Evolutionary conservation across 2,888 invertebrate genomes (phyloP).

Genomic region (Polietes domitor): DNA sequence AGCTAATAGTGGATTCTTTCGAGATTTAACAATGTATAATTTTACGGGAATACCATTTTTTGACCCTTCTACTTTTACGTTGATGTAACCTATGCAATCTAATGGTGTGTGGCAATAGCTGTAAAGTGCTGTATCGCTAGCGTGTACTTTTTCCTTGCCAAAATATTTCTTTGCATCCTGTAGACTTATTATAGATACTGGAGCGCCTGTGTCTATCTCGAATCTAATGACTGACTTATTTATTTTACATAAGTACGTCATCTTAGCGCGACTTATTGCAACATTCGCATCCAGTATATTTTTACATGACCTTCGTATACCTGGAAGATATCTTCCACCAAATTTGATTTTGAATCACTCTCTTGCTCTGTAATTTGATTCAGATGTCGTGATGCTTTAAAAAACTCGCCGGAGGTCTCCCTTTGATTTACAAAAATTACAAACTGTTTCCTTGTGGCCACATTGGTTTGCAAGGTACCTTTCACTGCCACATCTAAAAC

Average conservation of each 20-base stretch:
- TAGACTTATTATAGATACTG: slow-evolving; percentile 29
- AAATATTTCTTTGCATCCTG: slow-evolving; percentile 14
- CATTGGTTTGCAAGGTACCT: background rate
- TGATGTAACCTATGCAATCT: background rate
- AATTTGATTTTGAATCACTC: no score
- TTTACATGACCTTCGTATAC: background rate
- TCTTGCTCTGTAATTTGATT: background rate
- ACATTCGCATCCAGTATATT: background rate
- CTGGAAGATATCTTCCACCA: background rate
- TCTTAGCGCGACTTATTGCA: no score
- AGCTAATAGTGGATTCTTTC: slow-evolving; percentile 49
- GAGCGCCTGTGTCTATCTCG: slow-evolving; percentile 22
- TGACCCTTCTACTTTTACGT: slow-evolving; percentile 11
- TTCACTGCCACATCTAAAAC: background rate
- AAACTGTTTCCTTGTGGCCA: background rate
- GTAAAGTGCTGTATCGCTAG: background rate
- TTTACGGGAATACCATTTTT: background rate
- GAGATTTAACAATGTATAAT: slow-evolving; percentile 57
- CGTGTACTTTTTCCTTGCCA: background rate
- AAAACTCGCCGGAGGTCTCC: background rate
- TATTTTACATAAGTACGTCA: background rate
- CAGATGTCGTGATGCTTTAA: background rate
- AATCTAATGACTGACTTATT: background rate
- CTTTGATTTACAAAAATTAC: background rate
- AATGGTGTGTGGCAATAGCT: background rate